A percentile compares a stretch with the other conserved stretches of the same genome.
Evolutionary conservation across 2,888 invertebrate species (phyloP).

Genomic region (Pinctada fucata): DNA sequence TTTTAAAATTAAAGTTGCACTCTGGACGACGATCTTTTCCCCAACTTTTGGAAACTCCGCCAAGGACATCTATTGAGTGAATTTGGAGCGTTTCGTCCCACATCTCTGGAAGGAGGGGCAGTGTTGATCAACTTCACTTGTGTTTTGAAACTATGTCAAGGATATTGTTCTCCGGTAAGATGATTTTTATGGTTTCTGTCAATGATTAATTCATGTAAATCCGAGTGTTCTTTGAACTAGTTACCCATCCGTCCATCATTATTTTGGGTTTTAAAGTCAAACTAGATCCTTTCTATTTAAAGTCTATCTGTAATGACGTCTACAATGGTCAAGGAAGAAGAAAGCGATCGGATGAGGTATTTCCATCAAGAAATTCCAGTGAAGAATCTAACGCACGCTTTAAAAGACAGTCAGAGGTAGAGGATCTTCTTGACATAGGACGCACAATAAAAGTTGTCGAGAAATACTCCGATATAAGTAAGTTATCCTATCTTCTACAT

Average conservation of each 20-base stretch:
- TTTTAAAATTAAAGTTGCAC: slow-evolving; percentile 30
- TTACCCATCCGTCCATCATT: not conserved
- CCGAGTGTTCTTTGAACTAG: not conserved
- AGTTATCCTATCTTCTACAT: slow-evolving; percentile 11
- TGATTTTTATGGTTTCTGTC: not conserved
- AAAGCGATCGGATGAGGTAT: slow-evolving; percentile 18
- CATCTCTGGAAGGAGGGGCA: slow-evolving; percentile 42
- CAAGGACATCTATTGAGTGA: slow-evolving; percentile 48
- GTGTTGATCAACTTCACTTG: slow-evolving; percentile 53
- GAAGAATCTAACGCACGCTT: not conserved
- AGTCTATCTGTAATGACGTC: slow-evolving; percentile 35
- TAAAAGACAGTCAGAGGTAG: slow-evolving; percentile 33
- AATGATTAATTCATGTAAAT: not conserved
- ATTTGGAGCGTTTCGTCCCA: slow-evolving; percentile 53
- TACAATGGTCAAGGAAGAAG: slow-evolving; percentile 49
- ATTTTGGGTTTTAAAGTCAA: not conserved
- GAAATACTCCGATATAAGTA: slow-evolving; percentile 49
- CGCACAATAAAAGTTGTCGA: slow-evolving; percentile 49
- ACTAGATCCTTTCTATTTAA: not conserved
- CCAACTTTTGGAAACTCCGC: slow-evolving; percentile 44
- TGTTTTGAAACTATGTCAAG: slow-evolving; percentile 48
- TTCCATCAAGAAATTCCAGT: not conserved
- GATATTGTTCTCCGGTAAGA: slow-evolving; percentile 45
- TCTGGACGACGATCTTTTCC: slow-evolving; percentile 48
- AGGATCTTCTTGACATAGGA: slow-evolving; percentile 46